Percentiles rank a stretch among this genome's conserved stretches.
phyloP scores from a whole-genome alignment of 1,140 invertebrate species.

The Drosophila sechellia region DNA sequence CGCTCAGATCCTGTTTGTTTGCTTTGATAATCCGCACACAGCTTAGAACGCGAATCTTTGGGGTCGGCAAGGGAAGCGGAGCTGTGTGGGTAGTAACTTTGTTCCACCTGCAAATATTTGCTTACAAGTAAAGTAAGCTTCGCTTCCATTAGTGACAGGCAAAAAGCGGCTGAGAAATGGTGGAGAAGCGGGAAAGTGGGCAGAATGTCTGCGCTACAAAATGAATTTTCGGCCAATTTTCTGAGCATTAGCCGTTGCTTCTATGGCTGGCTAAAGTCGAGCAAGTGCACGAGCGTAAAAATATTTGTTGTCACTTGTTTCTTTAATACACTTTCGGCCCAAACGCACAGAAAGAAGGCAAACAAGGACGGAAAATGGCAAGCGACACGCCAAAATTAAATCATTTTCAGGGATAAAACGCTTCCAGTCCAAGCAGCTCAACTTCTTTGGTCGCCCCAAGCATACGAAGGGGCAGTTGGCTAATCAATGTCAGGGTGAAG shows the following conservation, averaged over 20 bases:
- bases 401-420: conserved; percentile 78
- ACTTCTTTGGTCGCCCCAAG: conserved; percentile 41
- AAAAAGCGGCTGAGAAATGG: conserved; percentile 1
- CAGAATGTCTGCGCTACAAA: conserved; percentile 40
- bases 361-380: conserved; percentile 10
- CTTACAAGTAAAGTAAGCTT: conserved; percentile 80
- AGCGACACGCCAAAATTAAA: conserved; percentile 55
- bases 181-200: background rate
- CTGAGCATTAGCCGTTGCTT: conserved; percentile 68
- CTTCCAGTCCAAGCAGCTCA: conserved; percentile 58
- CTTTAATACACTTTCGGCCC: conserved; percentile 60
- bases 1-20: conserved; percentile 55
- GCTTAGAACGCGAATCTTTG: conserved; percentile 59
- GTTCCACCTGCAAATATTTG: conserved; percentile 78
- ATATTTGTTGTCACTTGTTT: conserved; percentile 78
- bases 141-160: conserved; percentile 71
- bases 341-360: conserved; percentile 30
- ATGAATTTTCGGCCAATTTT: conserved; percentile 81
- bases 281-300: conserved; percentile 53
- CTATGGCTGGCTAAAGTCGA: conserved; percentile 12
- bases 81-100: conserved; percentile 53
- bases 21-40: conserved; percentile 78
- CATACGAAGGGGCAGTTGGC: conserved; percentile 12
- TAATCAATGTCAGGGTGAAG: conserved; percentile 25
- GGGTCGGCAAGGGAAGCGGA: background rate